phyloP scores from a whole-genome alignment of 2,888 invertebrate species.

The Spilarctia lutea region DNA sequence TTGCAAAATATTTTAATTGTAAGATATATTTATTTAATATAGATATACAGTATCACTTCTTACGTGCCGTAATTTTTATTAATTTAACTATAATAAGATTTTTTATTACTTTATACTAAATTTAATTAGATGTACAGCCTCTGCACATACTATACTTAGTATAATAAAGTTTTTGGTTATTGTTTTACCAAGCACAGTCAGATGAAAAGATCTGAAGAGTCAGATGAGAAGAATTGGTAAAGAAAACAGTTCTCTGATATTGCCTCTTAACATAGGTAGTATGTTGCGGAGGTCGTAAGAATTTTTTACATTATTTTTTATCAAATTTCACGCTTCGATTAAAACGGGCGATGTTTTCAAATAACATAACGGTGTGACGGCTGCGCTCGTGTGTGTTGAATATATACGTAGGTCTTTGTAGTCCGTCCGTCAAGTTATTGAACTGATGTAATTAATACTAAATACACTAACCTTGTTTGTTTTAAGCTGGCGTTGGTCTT shows the following conservation, averaged over 20 bases:
- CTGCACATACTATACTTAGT: neutral
- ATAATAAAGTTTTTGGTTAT: neutral
- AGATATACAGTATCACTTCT: neutral
- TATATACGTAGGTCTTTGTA: slow-evolving; percentile 61
- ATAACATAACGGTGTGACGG: slow-evolving; percentile 17
- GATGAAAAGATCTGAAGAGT: neutral
- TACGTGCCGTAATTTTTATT: neutral
- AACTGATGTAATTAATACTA: slow-evolving; percentile 33
- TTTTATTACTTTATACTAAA: neutral
- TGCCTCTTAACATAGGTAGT: neutral
- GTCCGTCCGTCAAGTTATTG: slow-evolving; percentile 66
- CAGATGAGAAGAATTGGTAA: no score
- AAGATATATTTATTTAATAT: slow-evolving; percentile 5
- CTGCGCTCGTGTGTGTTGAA: slow-evolving; percentile 25
- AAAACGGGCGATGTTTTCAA: neutral
- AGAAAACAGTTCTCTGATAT: neutral
- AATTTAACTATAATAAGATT: neutral
- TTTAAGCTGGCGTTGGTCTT: slow-evolving; percentile 9
- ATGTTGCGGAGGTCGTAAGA: slow-evolving; percentile 1
- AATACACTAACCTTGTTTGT: slow-evolving; percentile 23
- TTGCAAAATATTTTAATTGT: slow-evolving; percentile 2
- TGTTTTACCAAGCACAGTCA: neutral
- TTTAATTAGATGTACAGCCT: neutral
- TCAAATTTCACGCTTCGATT: neutral
- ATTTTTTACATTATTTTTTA: neutral